Evolutionary conservation across 1,140 invertebrate species (phyloP), one percentile per base, ranked within the genome.

Genomic region (Parapsyche elsis): DNA sequence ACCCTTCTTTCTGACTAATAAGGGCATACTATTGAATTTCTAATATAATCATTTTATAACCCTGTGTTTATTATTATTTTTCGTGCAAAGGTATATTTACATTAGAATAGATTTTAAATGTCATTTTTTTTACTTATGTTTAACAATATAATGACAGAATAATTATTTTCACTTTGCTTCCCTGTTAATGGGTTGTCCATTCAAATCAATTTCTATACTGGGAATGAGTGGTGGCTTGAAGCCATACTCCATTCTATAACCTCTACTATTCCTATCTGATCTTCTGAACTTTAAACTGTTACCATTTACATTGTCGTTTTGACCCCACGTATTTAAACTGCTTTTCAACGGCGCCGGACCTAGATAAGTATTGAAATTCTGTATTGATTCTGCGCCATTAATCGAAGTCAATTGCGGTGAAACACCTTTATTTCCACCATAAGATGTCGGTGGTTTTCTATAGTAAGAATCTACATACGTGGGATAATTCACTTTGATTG

Each of bases 211-310:
- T 84, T 95, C 93, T n/a, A 93, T 90, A 0, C 94, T 95, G 0
- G 94, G 94, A 73, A 94, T 90, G 83, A 95, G 86, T 0, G 94
- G 94, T 9, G 94, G 94, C 83, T 94, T 94, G 80, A 95, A 95
- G 0, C 94, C 94, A 84, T 95, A 95, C 80, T 95, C 94, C 84
- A 95, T 90, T 81, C 92, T 92, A 0, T 94, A 88, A 80, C 92
- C 93, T 80, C 91, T 91, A 0, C 91, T 91, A 74, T 87, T 90
- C 53, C 92, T 89, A 45, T 90, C 90, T 12, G 89, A 82, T 87
- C 89, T 85, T 80, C 87, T 84, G n/a, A 85, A 79, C 76, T 86
- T 87, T 5, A 85, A 81, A 53, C 86, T 84, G 61, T 83, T 73
- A 4, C 64, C 49, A 21, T 80, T 67, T 30, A 10, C 23, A 24